Base-by-base conservation (phyloP, 2,113 vertebrate genomes). In the Oreochromis tanganicae region DNA sequence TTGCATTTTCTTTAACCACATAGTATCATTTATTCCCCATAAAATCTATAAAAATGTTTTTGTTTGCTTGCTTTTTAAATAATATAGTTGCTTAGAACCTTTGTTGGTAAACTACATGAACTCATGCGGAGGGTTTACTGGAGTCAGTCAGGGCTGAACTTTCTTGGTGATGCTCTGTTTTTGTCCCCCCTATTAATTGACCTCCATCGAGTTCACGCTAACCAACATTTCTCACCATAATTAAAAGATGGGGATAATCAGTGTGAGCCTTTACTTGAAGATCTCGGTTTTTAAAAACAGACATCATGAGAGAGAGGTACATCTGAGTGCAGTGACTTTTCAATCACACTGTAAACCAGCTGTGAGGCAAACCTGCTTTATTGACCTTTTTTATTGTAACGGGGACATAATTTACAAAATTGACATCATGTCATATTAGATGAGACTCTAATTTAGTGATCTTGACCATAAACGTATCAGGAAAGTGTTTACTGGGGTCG, bases 101-200 rank as follows among this genome's bases (percentile, higher is more conserved):
- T 46, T 73, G 41, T 16, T 73, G 41, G 9, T 11, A 29, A 27
- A 24, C 66, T 24, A 14, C 66, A 24, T 71, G 38, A 43, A 43
- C 12, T 2, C 3, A 14, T 41, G 11, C 14, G n/a, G 54, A 10
- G 52, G 10, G 52, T 55, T 55, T 21, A 21, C 5, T 13, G 5
- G 9, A 11, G 21, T 24, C 54, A 3, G n/a, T 56, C 5, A 56
- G 54, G 9, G 9, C 54, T 24, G n/a, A 55, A 63, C 16, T 14
- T 71, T 43, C n/a, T 71, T 43, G 21, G 66, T 46, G 38, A 27
- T 43, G 68, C 5, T 73, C 32, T 38, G 59, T 63, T 63, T 63
- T 12, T 63, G 10, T 66, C 61, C 4, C 14, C 14, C 34, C 12
- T 32, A 73, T 46, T 43, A 14, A 41, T 0, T 14, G 38, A 73